phyloP scores from a whole-genome alignment of 2,888 invertebrate species.

The Spicauda simplicius region DNA sequence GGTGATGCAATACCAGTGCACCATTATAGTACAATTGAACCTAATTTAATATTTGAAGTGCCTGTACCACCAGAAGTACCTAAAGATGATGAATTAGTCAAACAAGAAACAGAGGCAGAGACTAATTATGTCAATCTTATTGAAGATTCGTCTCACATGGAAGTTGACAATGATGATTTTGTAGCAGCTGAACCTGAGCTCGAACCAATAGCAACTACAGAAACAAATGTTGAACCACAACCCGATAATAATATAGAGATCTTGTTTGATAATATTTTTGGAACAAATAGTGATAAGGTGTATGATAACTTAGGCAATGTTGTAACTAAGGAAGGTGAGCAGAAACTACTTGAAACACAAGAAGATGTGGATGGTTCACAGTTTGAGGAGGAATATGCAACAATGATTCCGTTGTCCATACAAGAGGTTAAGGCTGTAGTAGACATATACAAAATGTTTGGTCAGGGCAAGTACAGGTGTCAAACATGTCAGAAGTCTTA shows the following conservation, averaged over 20 bases:
- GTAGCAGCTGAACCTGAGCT: not conserved
- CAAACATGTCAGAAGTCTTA: slow-evolving; percentile 61
- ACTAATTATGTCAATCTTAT: slow-evolving; percentile 44
- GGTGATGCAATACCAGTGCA: slow-evolving; percentile 53
- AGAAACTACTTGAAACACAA: slow-evolving; percentile 36
- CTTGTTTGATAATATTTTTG: slow-evolving; percentile 39
- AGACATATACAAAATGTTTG: slow-evolving; percentile 64
- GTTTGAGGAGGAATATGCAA: slow-evolving; percentile 70
- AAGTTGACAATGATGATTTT: slow-evolving; percentile 41
- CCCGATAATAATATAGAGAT: slow-evolving; percentile 33
- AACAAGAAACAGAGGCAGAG: slow-evolving; percentile 40
- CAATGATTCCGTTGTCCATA: slow-evolving; percentile 61
- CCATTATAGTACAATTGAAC: slow-evolving; percentile 58
- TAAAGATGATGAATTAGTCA: not conserved
- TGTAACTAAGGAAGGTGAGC: slow-evolving; percentile 32
- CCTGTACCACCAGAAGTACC: slow-evolving; percentile 18
- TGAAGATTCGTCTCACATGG: slow-evolving; percentile 47
- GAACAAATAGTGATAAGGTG: slow-evolving; percentile 37
- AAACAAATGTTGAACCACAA: not conserved
- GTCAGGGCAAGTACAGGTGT: slow-evolving; percentile 61
- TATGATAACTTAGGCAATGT: slow-evolving; percentile 42
- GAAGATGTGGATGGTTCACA: slow-evolving; percentile 59
- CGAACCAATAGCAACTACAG: slow-evolving; percentile 7
- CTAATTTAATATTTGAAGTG: slow-evolving; percentile 53
- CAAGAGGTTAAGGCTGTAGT: slow-evolving; percentile 69